Evolutionary conservation across 2,113 vertebrate genomes (phyloP), one percentile per base, ranked within the genome.

Genomic region (Cottus gobio): DNA sequence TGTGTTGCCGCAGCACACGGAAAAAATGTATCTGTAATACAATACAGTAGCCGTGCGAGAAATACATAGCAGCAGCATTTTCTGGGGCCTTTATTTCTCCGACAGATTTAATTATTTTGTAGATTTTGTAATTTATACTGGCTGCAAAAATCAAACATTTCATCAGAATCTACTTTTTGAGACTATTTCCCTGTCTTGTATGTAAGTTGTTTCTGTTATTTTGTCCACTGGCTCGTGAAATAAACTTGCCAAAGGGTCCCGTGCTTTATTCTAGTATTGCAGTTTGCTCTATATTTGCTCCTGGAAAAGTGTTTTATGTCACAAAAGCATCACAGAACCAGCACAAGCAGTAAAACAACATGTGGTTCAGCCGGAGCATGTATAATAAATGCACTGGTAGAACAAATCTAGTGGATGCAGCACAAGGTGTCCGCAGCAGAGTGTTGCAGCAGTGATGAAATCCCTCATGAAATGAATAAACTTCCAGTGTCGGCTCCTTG

Each of bases 391-490:
- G 52, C 80, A 68, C 54, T 61, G 58, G 30, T 77, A 20, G 73
- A 60, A 62, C 46, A 52, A 64, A 50, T 72, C 56, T 20, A 52
- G 64, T 24, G 63, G n/a, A 39, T 1, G 67, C 71, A 64, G 15
- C 72, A 31, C 60, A n/a, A 77, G 46, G 4, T 62, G n/a, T 79
- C 75, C 67, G 77, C 66, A 78, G 69, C 68, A n/a, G 64, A 66
- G 58, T 8, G 73, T 57, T 16, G 36, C 67, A 8, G 63, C 54
- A n/a, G 74, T 3, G 28, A 69, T 37, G 58, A 85, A 81, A 44
- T 83, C 88, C 74, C 69, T 37, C 63, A 10, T 79, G 75, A 85
- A 64, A 52, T 61, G 73, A 81, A 44, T 58, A 71, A 78, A 69
- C 61, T 50, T 76, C 37, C 61, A 52, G 31, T 65, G 48, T 67